Percentiles rank a stretch among this genome's conserved stretches.
phyloP scores from a whole-genome alignment of 2,888 invertebrate species.

The Athalia circularis region DNA sequence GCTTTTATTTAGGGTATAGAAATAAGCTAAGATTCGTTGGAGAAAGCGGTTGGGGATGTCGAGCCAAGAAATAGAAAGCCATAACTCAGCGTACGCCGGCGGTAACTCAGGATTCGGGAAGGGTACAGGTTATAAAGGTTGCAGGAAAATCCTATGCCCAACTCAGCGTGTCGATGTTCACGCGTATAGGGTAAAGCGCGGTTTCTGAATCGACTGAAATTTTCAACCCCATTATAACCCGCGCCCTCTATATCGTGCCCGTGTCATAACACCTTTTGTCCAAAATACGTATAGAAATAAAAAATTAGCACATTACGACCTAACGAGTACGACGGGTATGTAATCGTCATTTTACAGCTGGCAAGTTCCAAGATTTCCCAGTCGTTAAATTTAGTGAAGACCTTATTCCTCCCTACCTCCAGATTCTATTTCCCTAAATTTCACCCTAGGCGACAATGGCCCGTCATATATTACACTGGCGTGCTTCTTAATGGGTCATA shows the following conservation, averaged over 20 bases:
- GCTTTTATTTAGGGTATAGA: constrained; percentile 25
- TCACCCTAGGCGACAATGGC: constrained; percentile 19
- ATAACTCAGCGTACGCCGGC: constrained; percentile 20
- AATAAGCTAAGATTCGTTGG: constrained; percentile 15
- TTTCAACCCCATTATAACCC: constrained; percentile 15
- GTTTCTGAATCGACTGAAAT: constrained; percentile 23
- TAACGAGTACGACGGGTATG: constrained; percentile 29
- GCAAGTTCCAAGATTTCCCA: constrained; percentile 13
- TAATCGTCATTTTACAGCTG: constrained; percentile 40
- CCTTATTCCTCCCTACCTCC: constrained; percentile 3
- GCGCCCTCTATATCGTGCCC: not conserved
- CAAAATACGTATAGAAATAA: constrained; percentile 15
- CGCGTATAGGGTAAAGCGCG: not conserved
- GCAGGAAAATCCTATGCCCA: not conserved
- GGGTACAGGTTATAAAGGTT: constrained; percentile 6
- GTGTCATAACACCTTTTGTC: constrained; percentile 11
- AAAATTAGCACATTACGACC: constrained; percentile 36
- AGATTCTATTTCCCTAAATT: not conserved
- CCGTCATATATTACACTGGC: not conserved
- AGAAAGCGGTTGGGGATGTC: not conserved
- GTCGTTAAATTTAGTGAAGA: constrained; percentile 30
- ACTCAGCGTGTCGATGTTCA: constrained; percentile 17
- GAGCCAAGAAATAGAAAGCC: constrained; percentile 20
- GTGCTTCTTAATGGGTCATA: not conserved
- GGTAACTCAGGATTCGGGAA: constrained; percentile 30